Evolutionary conservation across 1,140 invertebrate species (phyloP).

Genomic region (Drosophila biarmipes): DNA sequence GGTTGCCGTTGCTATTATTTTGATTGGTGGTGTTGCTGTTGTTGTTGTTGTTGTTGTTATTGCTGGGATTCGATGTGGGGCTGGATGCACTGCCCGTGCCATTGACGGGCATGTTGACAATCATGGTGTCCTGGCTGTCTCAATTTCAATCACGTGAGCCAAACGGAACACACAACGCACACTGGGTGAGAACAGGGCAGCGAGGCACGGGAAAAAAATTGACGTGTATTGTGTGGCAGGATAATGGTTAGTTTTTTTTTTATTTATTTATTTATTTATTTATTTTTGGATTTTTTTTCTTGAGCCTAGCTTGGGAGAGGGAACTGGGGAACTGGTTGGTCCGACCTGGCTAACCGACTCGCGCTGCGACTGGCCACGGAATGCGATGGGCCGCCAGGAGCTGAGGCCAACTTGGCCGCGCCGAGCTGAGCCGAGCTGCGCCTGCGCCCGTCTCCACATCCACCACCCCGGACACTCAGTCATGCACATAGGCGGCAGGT

Average conservation of each 20-base stretch:
- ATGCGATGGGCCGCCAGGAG: slow-evolving; percentile 41
- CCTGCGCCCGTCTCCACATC: slow-evolving; percentile 31
- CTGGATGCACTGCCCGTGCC: slow-evolving; percentile 40
- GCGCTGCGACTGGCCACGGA: slow-evolving; percentile 72
- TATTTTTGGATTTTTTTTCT: neutral
- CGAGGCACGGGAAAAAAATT: slow-evolving; percentile 39
- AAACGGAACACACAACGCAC: slow-evolving; percentile 29
- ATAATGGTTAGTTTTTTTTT: neutral
- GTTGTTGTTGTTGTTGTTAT: slow-evolving; percentile 29
- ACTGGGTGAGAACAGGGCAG: slow-evolving; percentile 1
- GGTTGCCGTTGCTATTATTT: slow-evolving; percentile 20
- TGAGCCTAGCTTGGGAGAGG: neutral
- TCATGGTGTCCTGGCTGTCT: slow-evolving; percentile 41
- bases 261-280: neutral
- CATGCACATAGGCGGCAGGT: slow-evolving; percentile 39
- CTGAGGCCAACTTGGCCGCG: neutral
- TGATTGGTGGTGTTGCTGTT: slow-evolving; percentile 21
- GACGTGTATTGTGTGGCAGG: neutral
- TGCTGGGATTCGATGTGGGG: slow-evolving; percentile 3
- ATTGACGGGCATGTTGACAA: slow-evolving; percentile 74
- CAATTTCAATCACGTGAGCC: slow-evolving; percentile 15
- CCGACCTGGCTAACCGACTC: slow-evolving; percentile 62
- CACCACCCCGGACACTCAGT: slow-evolving; percentile 54
- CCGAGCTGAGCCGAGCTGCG: slow-evolving; percentile 16
- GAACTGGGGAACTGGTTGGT: slow-evolving; percentile 7